Evolutionary conservation across 2,113 vertebrate genomes (phyloP).

Genomic region (Microtus pennsylvanicus): DNA sequence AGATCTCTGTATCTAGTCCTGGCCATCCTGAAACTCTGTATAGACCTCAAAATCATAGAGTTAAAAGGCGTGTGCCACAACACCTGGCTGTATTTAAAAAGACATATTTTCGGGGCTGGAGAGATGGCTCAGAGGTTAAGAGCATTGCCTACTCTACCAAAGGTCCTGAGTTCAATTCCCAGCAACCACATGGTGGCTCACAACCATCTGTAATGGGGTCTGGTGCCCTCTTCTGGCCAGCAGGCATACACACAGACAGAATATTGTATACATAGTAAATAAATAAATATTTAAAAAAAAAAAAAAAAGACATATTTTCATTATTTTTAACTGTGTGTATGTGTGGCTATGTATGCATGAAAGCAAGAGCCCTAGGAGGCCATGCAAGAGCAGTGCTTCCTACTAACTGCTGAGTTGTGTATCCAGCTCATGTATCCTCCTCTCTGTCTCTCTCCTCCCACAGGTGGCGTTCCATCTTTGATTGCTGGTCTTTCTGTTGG

Average conservation of each 20-base stretch:
- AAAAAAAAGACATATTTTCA: neutral
- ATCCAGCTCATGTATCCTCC: neutral
- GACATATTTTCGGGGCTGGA: too few species aligned
- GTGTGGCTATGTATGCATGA: neutral
- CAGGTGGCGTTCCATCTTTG: constrained; percentile 94
- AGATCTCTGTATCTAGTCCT: neutral
- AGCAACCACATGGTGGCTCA: too few species aligned
- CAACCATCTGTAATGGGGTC: too few species aligned
- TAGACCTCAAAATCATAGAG: neutral
- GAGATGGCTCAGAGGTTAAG: too few species aligned
- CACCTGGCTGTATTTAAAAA: neutral
- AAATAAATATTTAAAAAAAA: too few species aligned
- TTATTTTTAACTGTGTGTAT: neutral
- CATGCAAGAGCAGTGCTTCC: neutral
- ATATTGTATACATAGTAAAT: too few species aligned
- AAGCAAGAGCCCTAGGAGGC: neutral
- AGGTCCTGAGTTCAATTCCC: too few species aligned
- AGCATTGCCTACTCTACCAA: too few species aligned
- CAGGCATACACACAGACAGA: too few species aligned
- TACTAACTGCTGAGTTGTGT: neutral
- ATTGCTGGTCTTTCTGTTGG: constrained; percentile 94
- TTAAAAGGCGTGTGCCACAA: neutral
- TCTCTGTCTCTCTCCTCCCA: neutral
- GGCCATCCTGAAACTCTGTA: neutral
- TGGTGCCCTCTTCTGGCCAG: too few species aligned